Conservation (phyloP, 1,140 invertebrate species). For the Monochamus saltuarius region DNA sequence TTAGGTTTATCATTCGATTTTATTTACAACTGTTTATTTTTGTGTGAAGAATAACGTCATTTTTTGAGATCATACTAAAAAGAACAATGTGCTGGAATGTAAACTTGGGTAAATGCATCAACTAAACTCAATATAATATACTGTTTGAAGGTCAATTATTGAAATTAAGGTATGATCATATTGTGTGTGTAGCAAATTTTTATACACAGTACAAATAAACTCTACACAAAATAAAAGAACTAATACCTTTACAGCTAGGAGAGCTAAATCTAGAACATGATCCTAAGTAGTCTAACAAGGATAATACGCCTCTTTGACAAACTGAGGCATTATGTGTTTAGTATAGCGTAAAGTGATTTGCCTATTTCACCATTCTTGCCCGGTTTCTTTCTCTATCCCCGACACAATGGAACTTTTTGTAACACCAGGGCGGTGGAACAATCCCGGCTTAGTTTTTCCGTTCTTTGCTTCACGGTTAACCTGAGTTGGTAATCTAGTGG, state of each 20-base stretch:
- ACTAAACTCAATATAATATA: too few species aligned
- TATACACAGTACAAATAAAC: too few species aligned
- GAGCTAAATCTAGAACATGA: conserved; percentile 18
- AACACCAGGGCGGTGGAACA: conserved; percentile 17
- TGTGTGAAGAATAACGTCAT: too few species aligned
- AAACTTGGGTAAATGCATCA: too few species aligned
- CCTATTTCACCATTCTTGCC: conserved; percentile 35
- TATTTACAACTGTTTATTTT: too few species aligned
- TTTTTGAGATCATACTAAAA: too few species aligned
- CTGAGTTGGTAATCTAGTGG: conserved; percentile 21
- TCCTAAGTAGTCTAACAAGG: conserved; percentile 23
- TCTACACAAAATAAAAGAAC: not conserved
- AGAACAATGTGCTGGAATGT: too few species aligned
- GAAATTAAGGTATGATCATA: too few species aligned
- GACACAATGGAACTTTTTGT: conserved; percentile 27
- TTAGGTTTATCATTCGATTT: too few species aligned
- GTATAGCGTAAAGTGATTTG: conserved; percentile 38
- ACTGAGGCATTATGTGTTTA: conserved; percentile 26
- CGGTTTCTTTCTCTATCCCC: conserved; percentile 22
- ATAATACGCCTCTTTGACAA: conserved; percentile 21
- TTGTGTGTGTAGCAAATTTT: too few species aligned
- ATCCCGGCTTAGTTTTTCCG: conserved; percentile 26
- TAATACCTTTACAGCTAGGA: conserved; percentile 6
- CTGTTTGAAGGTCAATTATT: too few species aligned
- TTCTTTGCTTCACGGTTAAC: conserved; percentile 36